Evolutionary conservation across 2,888 invertebrate species (phyloP), one percentile per base, ranked within the genome.

Genomic region (Trichopria drosophilae): DNA sequence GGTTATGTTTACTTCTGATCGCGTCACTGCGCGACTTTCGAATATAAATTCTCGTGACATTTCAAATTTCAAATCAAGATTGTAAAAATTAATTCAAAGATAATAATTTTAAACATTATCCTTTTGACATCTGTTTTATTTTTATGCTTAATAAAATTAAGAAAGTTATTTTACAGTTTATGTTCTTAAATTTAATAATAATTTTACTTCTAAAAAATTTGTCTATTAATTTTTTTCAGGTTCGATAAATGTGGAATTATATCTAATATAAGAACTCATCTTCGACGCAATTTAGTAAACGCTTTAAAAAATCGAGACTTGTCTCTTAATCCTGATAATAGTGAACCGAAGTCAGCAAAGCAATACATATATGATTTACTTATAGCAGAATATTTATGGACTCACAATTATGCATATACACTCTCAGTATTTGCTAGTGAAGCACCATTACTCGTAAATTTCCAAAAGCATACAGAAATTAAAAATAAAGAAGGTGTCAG

Each of bases 371-470:
- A 73, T 19, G 75, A 75, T 60, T 58, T 75, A 47, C 53, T 75
- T 5, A 62, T 75, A 50, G 75, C 74, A 0, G 75, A 75, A 43
- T 75, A 75, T 59, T 59, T 75, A 23, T 71, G 71, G 51, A 71
- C 65, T 55, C 67, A 67, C 37, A 72, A 73, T 63, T 75, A 73
- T 35, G 65, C 66, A 13, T 75, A 73, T 41, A 67, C 75, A 0
- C 43, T 75, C 12, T 75, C 75, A 3, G 69, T 75, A 42, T 73
- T 75, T 43, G 68, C 75, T 10, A 75, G 75, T 29, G 75, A 75
- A 58, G 72, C 71, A 37, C 73, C 74, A 1, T 46, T 74, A 20
- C 64, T 75, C 34, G 60, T 72, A 12, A 65, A 75, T 55, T 72
- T 74, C 47, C 63, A 66, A 31, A 66, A 67, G 37, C 62, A 66